Evolutionary conservation across 2,797 vertebrate genomes (phyloP).

Genomic region (Luscinia luscinia): DNA sequence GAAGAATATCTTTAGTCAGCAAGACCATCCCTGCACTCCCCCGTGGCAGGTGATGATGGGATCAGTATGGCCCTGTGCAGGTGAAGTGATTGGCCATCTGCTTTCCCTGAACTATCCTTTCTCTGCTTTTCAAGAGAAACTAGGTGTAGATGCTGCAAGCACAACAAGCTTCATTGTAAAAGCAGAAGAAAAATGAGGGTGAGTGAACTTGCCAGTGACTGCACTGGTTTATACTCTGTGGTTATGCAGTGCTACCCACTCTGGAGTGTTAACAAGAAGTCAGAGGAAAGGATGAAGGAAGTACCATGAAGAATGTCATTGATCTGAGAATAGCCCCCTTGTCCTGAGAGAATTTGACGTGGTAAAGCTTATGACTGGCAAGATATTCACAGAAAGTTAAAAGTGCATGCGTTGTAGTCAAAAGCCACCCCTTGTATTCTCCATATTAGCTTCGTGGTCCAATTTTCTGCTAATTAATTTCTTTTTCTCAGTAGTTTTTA

Average conservation of each 20-base stretch:
- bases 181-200: neutral
- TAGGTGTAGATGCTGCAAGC: neutral
- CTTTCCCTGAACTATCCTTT: neutral
- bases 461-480: neutral
- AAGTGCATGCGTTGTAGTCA: fast-evolving
- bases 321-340: neutral
- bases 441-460: neutral
- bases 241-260: neutral
- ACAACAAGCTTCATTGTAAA: neutral
- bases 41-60: neutral
- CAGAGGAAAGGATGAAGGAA: neutral
- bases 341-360: neutral
- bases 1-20: neutral
- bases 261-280: fast-evolving
- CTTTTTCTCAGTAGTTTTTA: neutral
- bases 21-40: neutral
- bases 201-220: neutral
- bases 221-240: neutral
- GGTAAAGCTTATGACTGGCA: neutral
- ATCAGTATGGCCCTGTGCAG: neutral
- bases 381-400: neutral
- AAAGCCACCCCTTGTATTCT: neutral
- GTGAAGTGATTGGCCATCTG: too few relatives aligned
- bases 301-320: neutral
- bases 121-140: neutral